phyloP scores from a whole-genome alignment of 2,113 vertebrate genomes.

The Saccopteryx leptura region DNA sequence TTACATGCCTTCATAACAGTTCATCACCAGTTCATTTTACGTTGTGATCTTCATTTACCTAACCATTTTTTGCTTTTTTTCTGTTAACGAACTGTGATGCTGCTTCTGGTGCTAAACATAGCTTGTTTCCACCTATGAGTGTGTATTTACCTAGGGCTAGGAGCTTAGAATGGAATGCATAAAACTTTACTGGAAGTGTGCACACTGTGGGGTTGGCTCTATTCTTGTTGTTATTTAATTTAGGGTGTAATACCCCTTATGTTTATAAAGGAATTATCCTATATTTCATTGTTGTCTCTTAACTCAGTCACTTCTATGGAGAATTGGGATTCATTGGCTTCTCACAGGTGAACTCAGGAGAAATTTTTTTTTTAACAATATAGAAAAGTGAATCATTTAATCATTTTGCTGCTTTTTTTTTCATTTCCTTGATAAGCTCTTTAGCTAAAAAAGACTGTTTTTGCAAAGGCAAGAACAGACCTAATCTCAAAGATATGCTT shows the following conservation, averaged over 20 bases:
- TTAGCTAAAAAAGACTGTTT: conserved; percentile 30
- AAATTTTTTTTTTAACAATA: background rate
- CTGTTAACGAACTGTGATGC: conserved; percentile 40
- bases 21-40: conserved; percentile 21
- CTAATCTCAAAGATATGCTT: conserved; percentile 23
- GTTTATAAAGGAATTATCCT: conserved; percentile 60
- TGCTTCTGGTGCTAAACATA: conserved; percentile 41
- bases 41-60: conserved; percentile 20
- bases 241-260: background rate
- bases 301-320: conserved; percentile 46
- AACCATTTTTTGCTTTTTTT: conserved; percentile 59
- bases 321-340: conserved; percentile 26
- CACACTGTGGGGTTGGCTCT: background rate
- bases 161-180: background rate
- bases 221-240: conserved; percentile 7
- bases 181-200: background rate
- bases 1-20: background rate
- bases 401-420: background rate
- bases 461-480: conserved; percentile 53
- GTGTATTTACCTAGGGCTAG: background rate
- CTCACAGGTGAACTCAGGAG: conserved; percentile 67
- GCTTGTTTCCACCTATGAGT: background rate
- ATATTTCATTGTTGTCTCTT: conserved; percentile 55
- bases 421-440: background rate
- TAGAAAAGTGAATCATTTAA: conserved; percentile 48